Conservation (phyloP, 2,113 vertebrate genomes). For the Corythornis cristatus region DNA sequence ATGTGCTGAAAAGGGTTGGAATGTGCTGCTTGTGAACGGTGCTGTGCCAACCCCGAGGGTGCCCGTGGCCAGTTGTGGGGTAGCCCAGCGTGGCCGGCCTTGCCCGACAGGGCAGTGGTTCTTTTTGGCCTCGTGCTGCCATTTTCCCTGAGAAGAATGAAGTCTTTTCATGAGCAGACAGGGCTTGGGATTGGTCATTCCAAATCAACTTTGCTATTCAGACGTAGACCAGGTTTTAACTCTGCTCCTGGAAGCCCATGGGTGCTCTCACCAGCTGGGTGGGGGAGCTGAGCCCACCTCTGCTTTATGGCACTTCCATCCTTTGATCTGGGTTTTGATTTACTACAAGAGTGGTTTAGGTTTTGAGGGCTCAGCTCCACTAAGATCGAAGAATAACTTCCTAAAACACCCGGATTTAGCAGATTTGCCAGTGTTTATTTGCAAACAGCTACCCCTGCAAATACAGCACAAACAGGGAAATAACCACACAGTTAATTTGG, state of each 20-base stretch:
- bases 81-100: background rate
- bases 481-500: background rate
- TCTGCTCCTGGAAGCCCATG: background rate
- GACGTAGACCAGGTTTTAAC: background rate
- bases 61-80: background rate
- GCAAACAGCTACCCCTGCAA: background rate
- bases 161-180: background rate
- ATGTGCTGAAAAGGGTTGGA: no score
- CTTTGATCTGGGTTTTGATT: background rate
- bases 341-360: background rate
- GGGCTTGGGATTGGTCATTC: background rate
- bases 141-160: background rate
- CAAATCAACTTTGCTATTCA: background rate
- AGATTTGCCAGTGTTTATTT: background rate
- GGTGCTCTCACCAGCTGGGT: background rate
- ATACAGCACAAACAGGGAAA: background rate
- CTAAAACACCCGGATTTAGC: background rate
- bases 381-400: background rate
- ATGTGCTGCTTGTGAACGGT: background rate
- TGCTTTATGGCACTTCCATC: background rate
- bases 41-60: background rate
- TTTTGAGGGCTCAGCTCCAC: background rate
- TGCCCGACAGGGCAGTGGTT: fast-evolving
- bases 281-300: background rate
- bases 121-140: fast-evolving